Evolutionary conservation across 2,113 vertebrate species (phyloP).

Genomic region (Hiodon alosoides): DNA sequence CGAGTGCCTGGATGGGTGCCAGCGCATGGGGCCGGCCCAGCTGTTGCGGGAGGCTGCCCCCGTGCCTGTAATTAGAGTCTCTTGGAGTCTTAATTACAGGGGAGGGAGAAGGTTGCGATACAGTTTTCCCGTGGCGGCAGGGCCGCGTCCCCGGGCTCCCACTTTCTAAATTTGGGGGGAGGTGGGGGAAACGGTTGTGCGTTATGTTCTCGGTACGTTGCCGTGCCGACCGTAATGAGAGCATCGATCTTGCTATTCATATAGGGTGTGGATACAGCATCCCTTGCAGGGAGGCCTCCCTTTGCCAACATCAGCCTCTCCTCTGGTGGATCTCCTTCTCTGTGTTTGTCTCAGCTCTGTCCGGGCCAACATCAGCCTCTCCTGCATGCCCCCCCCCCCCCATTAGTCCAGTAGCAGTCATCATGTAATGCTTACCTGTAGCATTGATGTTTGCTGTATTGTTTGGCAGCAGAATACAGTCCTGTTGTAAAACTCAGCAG

Average conservation of each 20-base stretch:
- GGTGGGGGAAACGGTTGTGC: too few species aligned
- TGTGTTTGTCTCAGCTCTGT: conserved; percentile 16
- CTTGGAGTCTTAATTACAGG: conserved; percentile 58
- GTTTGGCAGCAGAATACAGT: too few species aligned
- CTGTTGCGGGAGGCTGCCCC: conserved; percentile 44
- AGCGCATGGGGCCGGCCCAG: conserved; percentile 32
- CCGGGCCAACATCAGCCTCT: neutral
- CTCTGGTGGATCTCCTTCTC: too few species aligned
- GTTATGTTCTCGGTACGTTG: too few species aligned
- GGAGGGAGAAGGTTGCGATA: conserved; percentile 34
- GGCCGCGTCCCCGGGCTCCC: neutral
- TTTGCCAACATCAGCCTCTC: too few species aligned
- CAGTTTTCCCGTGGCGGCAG: neutral
- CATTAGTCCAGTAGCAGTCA: neutral
- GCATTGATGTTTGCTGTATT: too few species aligned
- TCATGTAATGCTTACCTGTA: too few species aligned
- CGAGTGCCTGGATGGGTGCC: conserved; percentile 15
- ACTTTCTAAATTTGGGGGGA: conserved; percentile 65
- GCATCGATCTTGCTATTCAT: too few species aligned
- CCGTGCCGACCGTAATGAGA: too few species aligned
- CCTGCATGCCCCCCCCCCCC: conserved; percentile 18
- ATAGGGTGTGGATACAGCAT: too few species aligned
- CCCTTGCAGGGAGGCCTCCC: too few species aligned
- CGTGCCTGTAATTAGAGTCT: conserved; percentile 62
- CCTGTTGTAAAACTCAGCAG: too few species aligned